Percentiles rank a stretch among this genome's conserved stretches.
Evolutionary conservation across 1,140 invertebrate species (phyloP).

Genomic region (Laodelphax striatellus): DNA sequence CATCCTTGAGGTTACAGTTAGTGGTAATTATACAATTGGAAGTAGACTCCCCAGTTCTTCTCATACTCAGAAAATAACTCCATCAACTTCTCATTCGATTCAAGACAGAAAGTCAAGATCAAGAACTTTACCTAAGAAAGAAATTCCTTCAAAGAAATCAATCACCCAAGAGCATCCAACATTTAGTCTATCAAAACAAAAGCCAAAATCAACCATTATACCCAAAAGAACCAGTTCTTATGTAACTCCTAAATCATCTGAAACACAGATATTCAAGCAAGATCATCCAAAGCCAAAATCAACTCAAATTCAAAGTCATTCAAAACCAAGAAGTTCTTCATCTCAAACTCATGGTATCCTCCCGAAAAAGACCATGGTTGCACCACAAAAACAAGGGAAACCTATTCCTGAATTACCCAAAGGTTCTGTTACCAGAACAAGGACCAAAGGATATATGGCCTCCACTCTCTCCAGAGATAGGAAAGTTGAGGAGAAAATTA

Average conservation of each 20-base stretch:
- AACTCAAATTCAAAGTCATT: no score
- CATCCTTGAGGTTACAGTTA: slow-evolving; percentile 31
- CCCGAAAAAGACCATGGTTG: no score
- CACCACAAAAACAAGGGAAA: no score
- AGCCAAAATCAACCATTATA: no score
- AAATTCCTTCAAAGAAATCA: neutral
- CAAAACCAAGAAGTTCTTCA: no score
- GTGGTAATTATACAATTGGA: slow-evolving; percentile 7
- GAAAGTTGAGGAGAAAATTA: slow-evolving; percentile 29
- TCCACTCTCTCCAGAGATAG: slow-evolving; percentile 35
- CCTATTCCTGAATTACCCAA: no score
- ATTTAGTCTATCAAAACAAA: no score
- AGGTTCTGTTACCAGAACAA: neutral
- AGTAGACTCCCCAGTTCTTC: neutral
- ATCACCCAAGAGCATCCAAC: neutral
- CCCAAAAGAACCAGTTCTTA: no score
- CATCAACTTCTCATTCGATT: neutral
- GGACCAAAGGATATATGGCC: slow-evolving; percentile 32
- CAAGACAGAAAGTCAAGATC: neutral
- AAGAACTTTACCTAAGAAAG: neutral
- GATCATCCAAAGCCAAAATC: no score
- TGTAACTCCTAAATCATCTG: no score
- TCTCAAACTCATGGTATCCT: no score
- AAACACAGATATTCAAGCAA: no score
- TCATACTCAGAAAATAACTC: neutral